Percentiles rank a stretch among this genome's conserved stretches.
These are phyloP conservation scores for Conus betulinus DNA, from an alignment of 1,140 invertebrate species.

Conservation along the genomic window DNA sequence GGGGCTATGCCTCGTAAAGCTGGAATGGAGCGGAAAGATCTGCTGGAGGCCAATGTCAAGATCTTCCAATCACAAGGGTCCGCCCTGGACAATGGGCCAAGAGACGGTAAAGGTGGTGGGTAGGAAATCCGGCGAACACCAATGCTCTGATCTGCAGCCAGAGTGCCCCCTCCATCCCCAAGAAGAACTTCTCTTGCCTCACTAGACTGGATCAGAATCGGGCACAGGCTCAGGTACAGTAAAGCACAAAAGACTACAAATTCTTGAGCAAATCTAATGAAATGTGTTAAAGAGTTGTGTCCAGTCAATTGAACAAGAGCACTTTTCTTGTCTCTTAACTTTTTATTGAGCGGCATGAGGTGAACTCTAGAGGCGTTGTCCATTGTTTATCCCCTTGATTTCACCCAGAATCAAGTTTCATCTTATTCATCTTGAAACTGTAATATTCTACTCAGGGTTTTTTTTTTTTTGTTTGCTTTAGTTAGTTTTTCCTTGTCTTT, in stretches of 20 bases:
- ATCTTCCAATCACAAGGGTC: slow-evolving; percentile 97
- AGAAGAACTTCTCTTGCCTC: slow-evolving; percentile 98
- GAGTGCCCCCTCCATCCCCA: slow-evolving; percentile 94
- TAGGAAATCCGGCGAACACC: slow-evolving; percentile 99
- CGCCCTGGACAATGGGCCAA: slow-evolving; percentile 93
- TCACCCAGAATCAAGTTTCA: no score
- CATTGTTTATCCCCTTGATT: no score
- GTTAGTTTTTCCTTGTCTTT: no score
- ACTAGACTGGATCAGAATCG: slow-evolving; percentile 99
- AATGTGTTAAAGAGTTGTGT: not conserved
- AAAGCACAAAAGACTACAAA: not conserved
- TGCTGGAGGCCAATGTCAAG: slow-evolving; percentile 96
- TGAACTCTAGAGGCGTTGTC: no score
- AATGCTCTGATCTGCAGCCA: slow-evolving; percentile 97
- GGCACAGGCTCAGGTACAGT: slow-evolving; percentile 85
- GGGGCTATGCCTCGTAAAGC: slow-evolving; percentile 99
- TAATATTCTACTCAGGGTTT: no score
- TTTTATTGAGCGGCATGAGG: no score
- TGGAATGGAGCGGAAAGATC: slow-evolving; percentile 99
- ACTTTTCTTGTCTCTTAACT: no score
- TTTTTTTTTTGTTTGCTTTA: no score
- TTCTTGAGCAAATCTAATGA: not conserved
- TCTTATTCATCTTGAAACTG: no score
- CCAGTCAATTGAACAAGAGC: no score
- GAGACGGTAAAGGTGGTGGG: slow-evolving; percentile 93